A percentile compares a stretch with the other conserved stretches of the same genome.
These are phyloP conservation scores for Drosophila varians DNA, from an alignment of 1,140 invertebrate species.

Conservation along the genomic window DNA sequence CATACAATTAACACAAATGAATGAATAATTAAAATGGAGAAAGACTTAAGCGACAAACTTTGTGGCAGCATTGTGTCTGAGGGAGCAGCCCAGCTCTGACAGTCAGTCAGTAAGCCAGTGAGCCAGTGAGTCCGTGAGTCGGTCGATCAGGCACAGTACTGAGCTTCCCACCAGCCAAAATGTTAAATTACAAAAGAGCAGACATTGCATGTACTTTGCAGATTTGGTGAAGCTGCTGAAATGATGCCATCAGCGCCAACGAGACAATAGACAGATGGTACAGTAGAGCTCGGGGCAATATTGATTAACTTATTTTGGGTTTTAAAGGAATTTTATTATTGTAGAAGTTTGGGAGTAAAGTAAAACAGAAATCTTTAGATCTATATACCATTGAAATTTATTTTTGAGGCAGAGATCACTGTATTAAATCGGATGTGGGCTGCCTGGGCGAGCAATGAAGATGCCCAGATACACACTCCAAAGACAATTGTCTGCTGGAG, in stretches of 20 bases:
- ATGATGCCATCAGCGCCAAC: constrained; percentile 67
- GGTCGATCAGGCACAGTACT: constrained; percentile 22
- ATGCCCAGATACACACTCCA: constrained; percentile 20
- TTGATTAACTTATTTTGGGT: background rate
- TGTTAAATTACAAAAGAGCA: constrained; percentile 64
- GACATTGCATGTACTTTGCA: constrained; percentile 49
- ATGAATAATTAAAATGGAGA: constrained; percentile 69
- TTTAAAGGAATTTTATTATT: background rate
- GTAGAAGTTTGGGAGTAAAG: background rate
- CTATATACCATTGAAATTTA: background rate
- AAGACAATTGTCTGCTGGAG: constrained; percentile 28
- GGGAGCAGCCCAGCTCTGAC: constrained; percentile 51
- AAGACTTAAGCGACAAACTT: constrained; percentile 73
- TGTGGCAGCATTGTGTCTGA: constrained; percentile 34
- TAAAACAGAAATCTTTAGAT: too few species aligned
- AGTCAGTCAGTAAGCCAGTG: constrained; percentile 13
- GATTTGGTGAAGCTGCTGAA: constrained; percentile 66
- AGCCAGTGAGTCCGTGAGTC: constrained; percentile 21
- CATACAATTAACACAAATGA: constrained; percentile 75
- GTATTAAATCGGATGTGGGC: constrained; percentile 21
- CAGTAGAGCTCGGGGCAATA: constrained; percentile 1
- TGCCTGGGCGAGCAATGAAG: constrained; percentile 17
- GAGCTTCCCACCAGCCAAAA: constrained; percentile 61
- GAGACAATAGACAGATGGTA: constrained; percentile 42
- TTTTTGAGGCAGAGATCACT: background rate